Evolutionary conservation across 1,140 invertebrate genomes (phyloP).

Genomic region (Drosophila albomicans): DNA sequence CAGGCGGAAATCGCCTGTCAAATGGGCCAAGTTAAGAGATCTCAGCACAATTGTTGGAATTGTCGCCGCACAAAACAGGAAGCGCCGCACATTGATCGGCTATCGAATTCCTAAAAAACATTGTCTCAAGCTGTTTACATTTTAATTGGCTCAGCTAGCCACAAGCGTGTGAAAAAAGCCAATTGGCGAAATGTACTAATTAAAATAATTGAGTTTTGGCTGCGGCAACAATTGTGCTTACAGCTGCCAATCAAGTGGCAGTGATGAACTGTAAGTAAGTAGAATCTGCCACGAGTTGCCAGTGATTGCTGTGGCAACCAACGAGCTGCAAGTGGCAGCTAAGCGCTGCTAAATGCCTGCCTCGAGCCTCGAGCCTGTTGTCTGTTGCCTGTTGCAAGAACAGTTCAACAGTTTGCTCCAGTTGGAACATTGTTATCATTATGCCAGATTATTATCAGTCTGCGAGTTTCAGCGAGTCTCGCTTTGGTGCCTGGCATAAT

Average conservation of each 20-base stretch:
- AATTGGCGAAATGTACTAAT: slow-evolving; percentile 53
- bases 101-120: slow-evolving; percentile 18
- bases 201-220: slow-evolving; percentile 59
- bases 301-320: slow-evolving; percentile 21
- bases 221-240: slow-evolving; percentile 23
- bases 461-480: slow-evolving; percentile 11
- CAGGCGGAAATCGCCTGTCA: slow-evolving; percentile 77
- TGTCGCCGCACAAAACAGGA: slow-evolving; percentile 59
- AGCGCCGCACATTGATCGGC: slow-evolving; percentile 18
- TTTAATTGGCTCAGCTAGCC: slow-evolving; percentile 54
- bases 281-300: slow-evolving; percentile 25
- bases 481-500: slow-evolving; percentile 60
- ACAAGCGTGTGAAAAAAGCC: slow-evolving; percentile 52
- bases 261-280: slow-evolving; percentile 16
- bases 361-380: slow-evolving; percentile 9
- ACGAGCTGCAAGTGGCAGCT: slow-evolving; percentile 32
- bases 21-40: slow-evolving; percentile 31
- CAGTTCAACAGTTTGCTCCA: slow-evolving; percentile 14
- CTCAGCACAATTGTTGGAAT: slow-evolving; percentile 55
- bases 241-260: slow-evolving; percentile 42
- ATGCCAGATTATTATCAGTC: slow-evolving; percentile 73
- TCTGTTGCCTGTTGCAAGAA: slow-evolving; percentile 13
- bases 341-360: slow-evolving; percentile 33
- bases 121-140: slow-evolving; percentile 56
- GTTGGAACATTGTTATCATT: slow-evolving; percentile 64